A percentile compares a stretch with the other conserved stretches of the same genome.
phyloP scores from a whole-genome alignment of 2,888 invertebrate genomes.

The Agrotis segetum region DNA sequence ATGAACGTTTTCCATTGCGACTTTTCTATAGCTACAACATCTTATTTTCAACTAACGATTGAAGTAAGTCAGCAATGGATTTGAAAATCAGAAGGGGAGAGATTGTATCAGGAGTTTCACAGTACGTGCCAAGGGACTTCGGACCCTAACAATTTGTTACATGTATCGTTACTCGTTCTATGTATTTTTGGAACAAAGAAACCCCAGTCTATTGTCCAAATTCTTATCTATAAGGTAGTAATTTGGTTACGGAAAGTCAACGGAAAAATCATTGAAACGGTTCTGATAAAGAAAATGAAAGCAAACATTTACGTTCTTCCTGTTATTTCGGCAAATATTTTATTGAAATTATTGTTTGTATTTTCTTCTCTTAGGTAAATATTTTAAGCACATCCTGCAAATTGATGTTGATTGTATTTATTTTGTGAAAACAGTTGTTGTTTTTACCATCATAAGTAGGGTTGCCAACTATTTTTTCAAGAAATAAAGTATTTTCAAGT shows the following conservation, averaged over 20 bases:
- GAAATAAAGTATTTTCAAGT: no score
- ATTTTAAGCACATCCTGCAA: slow-evolving; percentile 10
- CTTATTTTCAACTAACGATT: background rate
- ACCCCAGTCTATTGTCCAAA: slow-evolving; percentile 70
- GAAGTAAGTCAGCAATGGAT: slow-evolving; percentile 28
- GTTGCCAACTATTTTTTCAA: no score
- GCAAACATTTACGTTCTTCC: slow-evolving; percentile 35
- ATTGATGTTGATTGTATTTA: slow-evolving; percentile 10
- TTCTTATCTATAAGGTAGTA: slow-evolving; percentile 64
- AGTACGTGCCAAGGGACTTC: slow-evolving; percentile 51
- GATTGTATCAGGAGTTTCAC: background rate
- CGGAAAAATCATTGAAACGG: slow-evolving; percentile 51
- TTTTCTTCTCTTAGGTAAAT: background rate
- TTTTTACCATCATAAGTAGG: background rate
- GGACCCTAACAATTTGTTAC: slow-evolving; percentile 76
- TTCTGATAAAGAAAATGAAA: slow-evolving; percentile 35
- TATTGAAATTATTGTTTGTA: slow-evolving; percentile 31
- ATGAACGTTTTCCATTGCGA: slow-evolving; percentile 23
- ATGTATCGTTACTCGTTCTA: slow-evolving; percentile 77
- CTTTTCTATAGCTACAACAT: background rate
- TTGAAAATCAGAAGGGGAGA: background rate
- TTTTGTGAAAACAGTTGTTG: background rate
- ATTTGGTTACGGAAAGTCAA: slow-evolving; percentile 56
- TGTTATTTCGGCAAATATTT: slow-evolving; percentile 47
- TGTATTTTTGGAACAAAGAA: slow-evolving; percentile 78